Conservation (phyloP, 2,113 vertebrate species). For the Callopanchax toddi region DNA sequence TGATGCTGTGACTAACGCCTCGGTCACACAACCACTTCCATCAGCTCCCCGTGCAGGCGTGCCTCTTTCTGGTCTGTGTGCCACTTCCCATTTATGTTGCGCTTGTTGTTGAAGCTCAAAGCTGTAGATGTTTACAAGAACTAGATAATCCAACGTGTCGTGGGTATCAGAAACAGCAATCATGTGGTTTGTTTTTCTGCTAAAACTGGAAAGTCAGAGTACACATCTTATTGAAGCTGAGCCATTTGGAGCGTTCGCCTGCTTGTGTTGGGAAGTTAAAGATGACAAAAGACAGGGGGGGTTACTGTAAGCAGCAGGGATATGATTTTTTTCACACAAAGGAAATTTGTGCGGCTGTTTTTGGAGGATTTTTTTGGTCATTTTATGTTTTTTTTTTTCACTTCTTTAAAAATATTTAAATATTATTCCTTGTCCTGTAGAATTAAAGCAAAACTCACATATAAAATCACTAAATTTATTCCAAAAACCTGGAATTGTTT, state of each 20-base stretch:
- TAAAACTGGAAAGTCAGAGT: slow-evolving; percentile 15
- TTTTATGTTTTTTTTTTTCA: no score
- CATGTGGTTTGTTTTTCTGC: slow-evolving; percentile 49
- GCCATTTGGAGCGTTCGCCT: slow-evolving; percentile 21
- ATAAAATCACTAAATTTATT: no score
- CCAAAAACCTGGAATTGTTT: no score
- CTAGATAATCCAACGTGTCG: slow-evolving; percentile 34
- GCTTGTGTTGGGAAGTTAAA: slow-evolving; percentile 30
- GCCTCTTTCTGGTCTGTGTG: slow-evolving; percentile 22
- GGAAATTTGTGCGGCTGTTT: not conserved
- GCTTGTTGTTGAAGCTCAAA: slow-evolving; percentile 57
- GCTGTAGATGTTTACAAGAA: slow-evolving; percentile 46
- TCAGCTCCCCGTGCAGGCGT: slow-evolving; percentile 32
- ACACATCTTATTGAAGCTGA: slow-evolving; percentile 12
- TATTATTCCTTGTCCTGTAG: no score
- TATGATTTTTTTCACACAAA: slow-evolving; percentile 20
- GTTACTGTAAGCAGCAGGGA: slow-evolving; percentile 39
- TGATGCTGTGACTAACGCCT: slow-evolving; percentile 66
- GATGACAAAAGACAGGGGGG: slow-evolving; percentile 39
- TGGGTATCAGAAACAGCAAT: slow-evolving; percentile 51
- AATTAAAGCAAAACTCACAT: no score
- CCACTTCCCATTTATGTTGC: slow-evolving; percentile 54
- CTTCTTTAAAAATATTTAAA: no score
- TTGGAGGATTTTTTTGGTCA: no score
- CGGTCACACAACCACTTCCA: slow-evolving; percentile 68